Conservation (phyloP, 2,113 vertebrate species). For the Piaya cayana region DNA sequence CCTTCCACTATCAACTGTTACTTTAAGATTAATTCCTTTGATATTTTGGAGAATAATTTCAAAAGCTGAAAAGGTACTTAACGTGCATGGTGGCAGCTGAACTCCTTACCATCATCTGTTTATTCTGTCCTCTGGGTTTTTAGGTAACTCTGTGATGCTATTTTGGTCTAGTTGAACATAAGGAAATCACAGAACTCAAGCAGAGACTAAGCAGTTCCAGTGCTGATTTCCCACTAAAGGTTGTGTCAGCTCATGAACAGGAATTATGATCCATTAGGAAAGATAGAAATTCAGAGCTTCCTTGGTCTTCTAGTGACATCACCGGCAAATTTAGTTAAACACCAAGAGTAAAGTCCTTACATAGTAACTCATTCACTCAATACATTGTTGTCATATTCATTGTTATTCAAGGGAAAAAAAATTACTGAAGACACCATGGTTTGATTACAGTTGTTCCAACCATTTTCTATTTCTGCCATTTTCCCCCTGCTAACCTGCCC, state of each 20-base stretch:
- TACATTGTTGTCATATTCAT: neutral
- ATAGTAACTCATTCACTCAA: rapidly evolving
- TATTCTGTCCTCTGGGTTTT: neutral
- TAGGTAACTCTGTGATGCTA: neutral
- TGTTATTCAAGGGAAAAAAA: neutral
- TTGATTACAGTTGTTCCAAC: neutral
- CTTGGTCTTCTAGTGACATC: neutral
- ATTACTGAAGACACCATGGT: neutral
- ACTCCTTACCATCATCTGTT: neutral
- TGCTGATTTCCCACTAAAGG: neutral
- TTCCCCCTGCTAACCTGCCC: neutral
- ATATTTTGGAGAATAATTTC: neutral
- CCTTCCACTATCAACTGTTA: neutral
- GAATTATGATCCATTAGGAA: neutral
- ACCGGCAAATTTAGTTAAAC: neutral
- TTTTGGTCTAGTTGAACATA: neutral
- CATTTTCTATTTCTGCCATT: neutral
- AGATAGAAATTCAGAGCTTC: neutral
- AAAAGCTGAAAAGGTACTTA: neutral
- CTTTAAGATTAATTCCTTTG: neutral
- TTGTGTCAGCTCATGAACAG: neutral
- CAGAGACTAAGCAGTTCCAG: neutral
- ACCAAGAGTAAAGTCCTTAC: neutral
- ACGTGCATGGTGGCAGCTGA: neutral
- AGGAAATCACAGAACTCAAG: neutral